A percentile compares a stretch with the other conserved stretches of the same genome.
Conservation (phyloP, 2,797 vertebrate genomes). For the Threskiornis aethiopicus region DNA sequence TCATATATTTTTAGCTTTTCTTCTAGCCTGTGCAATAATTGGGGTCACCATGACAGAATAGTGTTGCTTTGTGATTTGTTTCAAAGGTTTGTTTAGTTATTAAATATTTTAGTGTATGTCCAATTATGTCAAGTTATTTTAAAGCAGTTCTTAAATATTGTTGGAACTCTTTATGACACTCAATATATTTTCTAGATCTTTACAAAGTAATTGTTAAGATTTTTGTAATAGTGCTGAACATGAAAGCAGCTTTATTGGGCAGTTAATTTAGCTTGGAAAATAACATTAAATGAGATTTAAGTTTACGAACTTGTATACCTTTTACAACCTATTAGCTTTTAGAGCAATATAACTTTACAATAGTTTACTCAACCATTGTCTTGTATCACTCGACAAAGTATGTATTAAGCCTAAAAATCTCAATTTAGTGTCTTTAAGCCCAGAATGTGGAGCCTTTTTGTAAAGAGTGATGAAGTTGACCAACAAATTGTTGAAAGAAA, state of each 20-base stretch:
- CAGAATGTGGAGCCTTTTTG: not conserved
- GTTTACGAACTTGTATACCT: not conserved
- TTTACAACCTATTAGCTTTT: not conserved
- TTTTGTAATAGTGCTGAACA: slow-evolving; percentile 49
- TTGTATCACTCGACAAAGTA: not conserved
- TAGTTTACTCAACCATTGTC: not conserved
- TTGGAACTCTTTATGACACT: slow-evolving; percentile 1
- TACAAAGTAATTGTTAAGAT: slow-evolving; percentile 55
- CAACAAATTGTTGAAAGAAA: not conserved
- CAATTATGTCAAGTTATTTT: slow-evolving; percentile 45
- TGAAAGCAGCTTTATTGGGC: slow-evolving; percentile 47
- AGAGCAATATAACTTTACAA: not conserved
- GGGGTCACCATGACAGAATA: not conserved
- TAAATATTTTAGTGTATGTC: slow-evolving; percentile 51
- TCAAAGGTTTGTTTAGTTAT: slow-evolving; percentile 47
- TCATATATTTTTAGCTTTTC: slow-evolving; percentile 6
- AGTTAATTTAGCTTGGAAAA: slow-evolving; percentile 5
- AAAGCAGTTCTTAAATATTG: not conserved
- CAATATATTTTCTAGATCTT: slow-evolving; percentile 49
- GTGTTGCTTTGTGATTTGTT: slow-evolving; percentile 47
- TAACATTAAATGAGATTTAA: slow-evolving; percentile 9
- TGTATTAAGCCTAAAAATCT: not conserved
- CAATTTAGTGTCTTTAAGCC: not conserved
- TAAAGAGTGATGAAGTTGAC: not conserved
- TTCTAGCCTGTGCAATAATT: slow-evolving; percentile 7